Evolutionary conservation across 1,140 invertebrate genomes (phyloP).

Genomic region (Muscidifurax raptorellus): DNA sequence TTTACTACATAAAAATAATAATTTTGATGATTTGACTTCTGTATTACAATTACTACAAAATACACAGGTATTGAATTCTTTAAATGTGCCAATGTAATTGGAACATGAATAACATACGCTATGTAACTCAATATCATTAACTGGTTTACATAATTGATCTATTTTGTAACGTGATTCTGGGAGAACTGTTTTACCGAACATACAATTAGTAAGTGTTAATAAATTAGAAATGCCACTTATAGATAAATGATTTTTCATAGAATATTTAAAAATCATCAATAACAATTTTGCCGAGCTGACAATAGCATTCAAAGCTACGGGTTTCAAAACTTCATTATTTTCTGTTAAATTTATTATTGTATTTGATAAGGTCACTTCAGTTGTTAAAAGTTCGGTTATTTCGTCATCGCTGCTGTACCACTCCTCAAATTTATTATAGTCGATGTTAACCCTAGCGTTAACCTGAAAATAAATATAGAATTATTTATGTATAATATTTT

Average conservation of each 20-base stretch:
- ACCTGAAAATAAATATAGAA: no score
- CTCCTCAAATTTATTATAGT: no score
- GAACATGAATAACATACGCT: background rate
- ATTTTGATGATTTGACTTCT: background rate
- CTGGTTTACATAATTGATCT: background rate
- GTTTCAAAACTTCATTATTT: no score
- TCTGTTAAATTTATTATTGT: no score
- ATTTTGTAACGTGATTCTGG: constrained; percentile 16
- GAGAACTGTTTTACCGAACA: constrained; percentile 7
- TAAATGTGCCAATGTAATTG: background rate
- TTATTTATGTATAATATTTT: no score
- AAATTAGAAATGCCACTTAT: constrained; percentile 6
- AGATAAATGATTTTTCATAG: background rate
- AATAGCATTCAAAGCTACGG: no score
- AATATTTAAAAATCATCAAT: constrained; percentile 21
- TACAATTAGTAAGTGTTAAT: constrained; percentile 19
- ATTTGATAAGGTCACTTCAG: no score
- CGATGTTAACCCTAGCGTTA: no score
- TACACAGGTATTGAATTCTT: background rate
- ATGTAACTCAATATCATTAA: background rate
- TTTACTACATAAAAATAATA: background rate
- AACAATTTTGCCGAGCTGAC: background rate
- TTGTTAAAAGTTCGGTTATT: no score
- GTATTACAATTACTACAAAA: background rate
- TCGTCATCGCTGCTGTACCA: no score